Evolutionary conservation across 2,113 vertebrate genomes (phyloP), one percentile per base, ranked within the genome.

Genomic region (Pyrgilauda ruficollis): DNA sequence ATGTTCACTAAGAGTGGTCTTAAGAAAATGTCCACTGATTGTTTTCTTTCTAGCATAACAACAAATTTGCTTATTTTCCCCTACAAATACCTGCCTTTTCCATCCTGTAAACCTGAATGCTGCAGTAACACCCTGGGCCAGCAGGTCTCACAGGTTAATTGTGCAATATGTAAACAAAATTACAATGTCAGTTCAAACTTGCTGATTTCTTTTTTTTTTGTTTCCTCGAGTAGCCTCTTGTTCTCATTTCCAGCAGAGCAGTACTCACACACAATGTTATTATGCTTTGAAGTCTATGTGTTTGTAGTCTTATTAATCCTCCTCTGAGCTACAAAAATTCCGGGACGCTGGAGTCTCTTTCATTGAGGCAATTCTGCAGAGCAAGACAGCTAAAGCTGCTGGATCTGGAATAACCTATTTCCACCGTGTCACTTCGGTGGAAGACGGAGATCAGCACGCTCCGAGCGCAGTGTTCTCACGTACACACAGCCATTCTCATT

Each of bases 71-170:
- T 90, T 83, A 50, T 74, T 90, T 92, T 78, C 46, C 39, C 46
- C n/a, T 70, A 55, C 69, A 68, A 85, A 91, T 50, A 44, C 19
- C 15, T 86, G 64, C 30, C 64, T 93, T 94, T 90, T 91, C 64
- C 69, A 87, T 79, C 70, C 19, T 43, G 37, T 8, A 82, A 72
- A 87, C n/a, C 20, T 75, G 79, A 78, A 75, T 50, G 73, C 87
- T 84, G 69, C 49, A 89, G 69, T 46, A 67, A 87, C 22, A 37
- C 5, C 68, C 93, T 21, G n/a, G 92, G 88, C 88, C 92, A 90
- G 88, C 92, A 94, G 86, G 96, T 96, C 90, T 64, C 88, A 62
- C 91, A 75, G 86, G 83, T 90, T 96, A 86, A 92, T 93, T 95
- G 88, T 66, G 86, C 92, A 96, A 96, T 78, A 93, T 5, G 76